Percentiles rank a stretch among this genome's conserved stretches.
These are phyloP conservation scores for Engraulis encrasicolus DNA, from an alignment of 2,113 vertebrate genomes.

Conservation along the genomic window DNA sequence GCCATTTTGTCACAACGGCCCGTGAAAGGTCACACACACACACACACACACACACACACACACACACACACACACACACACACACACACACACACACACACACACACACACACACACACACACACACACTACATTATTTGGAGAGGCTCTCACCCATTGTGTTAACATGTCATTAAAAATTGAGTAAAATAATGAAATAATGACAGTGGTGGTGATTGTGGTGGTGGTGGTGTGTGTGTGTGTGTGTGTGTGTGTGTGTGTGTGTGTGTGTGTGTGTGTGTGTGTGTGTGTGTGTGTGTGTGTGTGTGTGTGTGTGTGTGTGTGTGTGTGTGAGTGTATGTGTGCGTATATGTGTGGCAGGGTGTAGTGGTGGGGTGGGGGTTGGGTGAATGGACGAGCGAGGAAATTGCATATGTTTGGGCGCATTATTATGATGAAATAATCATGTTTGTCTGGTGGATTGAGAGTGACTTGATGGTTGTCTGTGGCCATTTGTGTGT, in stretches of 20 bases:
- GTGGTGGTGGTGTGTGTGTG: too few relatives aligned
- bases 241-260: too few relatives aligned
- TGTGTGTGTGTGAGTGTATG: too few relatives aligned
- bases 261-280: too few relatives aligned
- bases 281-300: too few relatives aligned
- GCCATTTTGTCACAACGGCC: slow-evolving; percentile 25
- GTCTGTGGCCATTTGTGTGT: too few relatives aligned
- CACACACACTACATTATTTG: slow-evolving; percentile 68
- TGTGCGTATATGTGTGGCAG: too few relatives aligned
- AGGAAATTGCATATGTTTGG: slow-evolving; percentile 83
- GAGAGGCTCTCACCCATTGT: slow-evolving; percentile 68
- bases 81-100: slow-evolving; percentile 65
- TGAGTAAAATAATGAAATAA: slow-evolving; percentile 69
- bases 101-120: slow-evolving; percentile 66
- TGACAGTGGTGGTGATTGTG: too few relatives aligned
- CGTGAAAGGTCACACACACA: slow-evolving; percentile 70
- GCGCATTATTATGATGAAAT: slow-evolving; percentile 90
- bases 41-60: slow-evolving; percentile 65
- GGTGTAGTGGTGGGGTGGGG: slow-evolving; percentile 15
- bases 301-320: too few relatives aligned
- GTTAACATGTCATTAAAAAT: slow-evolving; percentile 82
- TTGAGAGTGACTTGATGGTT: slow-evolving; percentile 93
- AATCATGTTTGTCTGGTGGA: slow-evolving; percentile 90
- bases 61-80: slow-evolving; percentile 66
- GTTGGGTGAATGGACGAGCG: slow-evolving; percentile 42